Percentiles rank a stretch among this genome's conserved stretches.
Conservation (phyloP, 2,888 invertebrate genomes). For the Agonopterix arenella region DNA sequence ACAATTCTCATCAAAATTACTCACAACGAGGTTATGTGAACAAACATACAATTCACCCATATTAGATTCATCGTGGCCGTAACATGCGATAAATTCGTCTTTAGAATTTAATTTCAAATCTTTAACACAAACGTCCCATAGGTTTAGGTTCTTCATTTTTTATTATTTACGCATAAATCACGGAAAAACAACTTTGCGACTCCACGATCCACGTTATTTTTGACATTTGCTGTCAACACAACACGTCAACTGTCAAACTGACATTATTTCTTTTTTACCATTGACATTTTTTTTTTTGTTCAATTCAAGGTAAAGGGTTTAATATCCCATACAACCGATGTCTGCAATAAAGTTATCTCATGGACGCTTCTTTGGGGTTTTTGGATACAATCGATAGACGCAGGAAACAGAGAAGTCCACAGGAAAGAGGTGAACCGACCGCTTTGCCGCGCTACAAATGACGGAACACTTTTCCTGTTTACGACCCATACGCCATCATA, state of each 20-base stretch:
- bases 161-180: constrained; percentile 1
- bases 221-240: neutral
- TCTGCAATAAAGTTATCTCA: too few relatives aligned
- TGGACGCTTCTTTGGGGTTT: too few relatives aligned
- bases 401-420: too few relatives aligned
- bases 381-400: too few relatives aligned
- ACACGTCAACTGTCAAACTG: neutral
- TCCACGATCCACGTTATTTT: constrained; percentile 2
- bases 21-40: constrained; percentile 52
- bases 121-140: constrained; percentile 47
- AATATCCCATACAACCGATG: too few relatives aligned
- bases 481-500: too few relatives aligned
- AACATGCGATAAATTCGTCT: constrained; percentile 37
- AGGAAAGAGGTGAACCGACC: too few relatives aligned
- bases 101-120: constrained; percentile 28
- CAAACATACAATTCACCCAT: constrained; percentile 49
- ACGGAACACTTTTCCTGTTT: too few relatives aligned
- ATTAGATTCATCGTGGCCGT: constrained; percentile 45
- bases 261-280: neutral
- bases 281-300: neutral
- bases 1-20: constrained; percentile 40
- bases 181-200: neutral
- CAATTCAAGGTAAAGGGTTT: too few relatives aligned
- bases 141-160: constrained; percentile 55
- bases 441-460: too few relatives aligned